Evolutionary conservation across 2,888 invertebrate genomes (phyloP), one percentile per base, ranked within the genome.

Genomic region (Morpho achilles): DNA sequence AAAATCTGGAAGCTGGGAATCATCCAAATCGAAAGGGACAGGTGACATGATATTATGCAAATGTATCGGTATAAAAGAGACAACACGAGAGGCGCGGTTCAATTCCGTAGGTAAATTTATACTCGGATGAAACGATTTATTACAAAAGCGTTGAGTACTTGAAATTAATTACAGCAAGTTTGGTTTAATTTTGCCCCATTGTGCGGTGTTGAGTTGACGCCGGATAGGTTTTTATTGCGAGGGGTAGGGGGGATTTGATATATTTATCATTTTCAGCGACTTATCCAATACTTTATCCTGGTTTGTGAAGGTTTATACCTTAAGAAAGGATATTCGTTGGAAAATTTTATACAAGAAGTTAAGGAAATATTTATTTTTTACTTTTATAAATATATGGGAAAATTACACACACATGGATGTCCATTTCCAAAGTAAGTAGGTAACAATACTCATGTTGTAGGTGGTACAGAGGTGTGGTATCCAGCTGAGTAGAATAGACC

Each of bases 81-180:
- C 65, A 66, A 76, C 64, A 61, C 60, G 66, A 69, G 62, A 67
- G 69, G 75, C 77, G 79, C 80, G 79, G 81, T 86, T 87, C 81
- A 79, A 78, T 73, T 75, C 66, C 67, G 47, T 50, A 72, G 77
- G 83, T 82, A 84, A 85, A 87, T 87, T 80, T 87, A 84, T 85
- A 80, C 79, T 76, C 78, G 83, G 87, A 87, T 87, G 84, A 87
- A 87, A 87, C 87, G 89, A 90, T 89, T 90, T 90, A 90, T 90
- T 86, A 88, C 88, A 82, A 84, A 87, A 87, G 87, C 90, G 87
- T 86, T 84, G 90, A 89, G 83, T 85, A 84, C 87, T 87, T 74
- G 79, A 87, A 88, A 89, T 90, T 90, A 90, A 90, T 90, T 76
- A 76, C 72, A 68, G 73, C 66, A 69, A 72, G 69, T 71, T 71